Percentiles rank a stretch among this genome's conserved stretches.
These are phyloP conservation scores for Aptenodytes forsteri DNA, from an alignment of 2,113 vertebrate genomes.

Conservation along the genomic window DNA sequence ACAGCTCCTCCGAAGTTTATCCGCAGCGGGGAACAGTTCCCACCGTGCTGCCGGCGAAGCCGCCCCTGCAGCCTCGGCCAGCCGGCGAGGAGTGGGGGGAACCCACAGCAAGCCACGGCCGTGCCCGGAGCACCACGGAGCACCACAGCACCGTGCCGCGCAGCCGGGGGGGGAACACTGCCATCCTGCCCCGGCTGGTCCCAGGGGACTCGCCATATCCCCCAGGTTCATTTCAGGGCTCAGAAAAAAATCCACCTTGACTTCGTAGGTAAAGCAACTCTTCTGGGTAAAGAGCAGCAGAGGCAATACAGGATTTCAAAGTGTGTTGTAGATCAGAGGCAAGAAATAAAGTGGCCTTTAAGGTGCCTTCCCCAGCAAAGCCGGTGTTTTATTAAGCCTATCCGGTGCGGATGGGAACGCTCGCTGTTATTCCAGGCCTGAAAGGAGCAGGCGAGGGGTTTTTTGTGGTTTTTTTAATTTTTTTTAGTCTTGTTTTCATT, in stretches of 20 bases:
- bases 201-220: accelerated
- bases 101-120: accelerated
- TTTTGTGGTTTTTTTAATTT: background rate
- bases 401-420: background rate
- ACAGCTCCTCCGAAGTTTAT: background rate
- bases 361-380: background rate
- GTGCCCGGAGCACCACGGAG: background rate
- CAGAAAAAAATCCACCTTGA: background rate
- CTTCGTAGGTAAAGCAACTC: background rate
- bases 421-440: background rate
- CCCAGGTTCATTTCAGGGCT: background rate
- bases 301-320: background rate
- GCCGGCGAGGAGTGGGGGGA: background rate
- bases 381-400: background rate
- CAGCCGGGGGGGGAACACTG: accelerated
- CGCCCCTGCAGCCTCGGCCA: background rate
- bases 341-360: conserved; percentile 22
- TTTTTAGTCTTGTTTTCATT: conserved; percentile 6
- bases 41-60: accelerated
- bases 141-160: accelerated
- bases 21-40: background rate
- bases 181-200: background rate
- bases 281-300: background rate
- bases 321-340: background rate
- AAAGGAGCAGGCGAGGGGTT: background rate